Conservation (phyloP, 2,797 vertebrate species). For the Manis crassicaudata region DNA sequence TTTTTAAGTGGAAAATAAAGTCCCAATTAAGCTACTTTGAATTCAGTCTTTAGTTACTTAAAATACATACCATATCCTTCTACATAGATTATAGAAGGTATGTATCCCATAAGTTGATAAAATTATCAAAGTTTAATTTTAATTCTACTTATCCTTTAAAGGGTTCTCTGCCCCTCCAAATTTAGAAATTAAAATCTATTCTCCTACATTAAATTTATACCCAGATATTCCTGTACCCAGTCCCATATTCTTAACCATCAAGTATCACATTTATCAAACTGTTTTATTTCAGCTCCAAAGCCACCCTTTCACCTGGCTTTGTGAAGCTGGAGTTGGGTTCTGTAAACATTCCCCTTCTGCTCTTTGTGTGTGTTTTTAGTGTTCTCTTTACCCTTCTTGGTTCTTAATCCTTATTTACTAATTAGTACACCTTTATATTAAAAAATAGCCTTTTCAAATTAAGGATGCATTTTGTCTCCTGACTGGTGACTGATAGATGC, state of each 20-base stretch:
- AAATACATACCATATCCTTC: not conserved
- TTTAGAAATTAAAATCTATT: not conserved
- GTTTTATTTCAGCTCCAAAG: not conserved
- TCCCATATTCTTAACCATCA: not conserved
- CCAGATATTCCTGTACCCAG: not conserved
- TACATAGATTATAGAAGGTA: not conserved
- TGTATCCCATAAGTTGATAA: not conserved
- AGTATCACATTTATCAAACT: not conserved
- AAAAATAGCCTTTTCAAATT: not conserved
- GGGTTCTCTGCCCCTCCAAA: not conserved
- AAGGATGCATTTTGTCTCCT: not conserved
- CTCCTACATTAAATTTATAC: not conserved
- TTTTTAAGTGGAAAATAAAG: not conserved
- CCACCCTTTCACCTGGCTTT: not conserved
- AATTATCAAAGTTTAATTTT: not conserved
- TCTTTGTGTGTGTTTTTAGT: not conserved
- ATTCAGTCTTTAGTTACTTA: not conserved
- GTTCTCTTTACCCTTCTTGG: not conserved
- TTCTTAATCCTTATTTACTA: not conserved
- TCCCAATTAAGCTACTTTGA: not conserved
- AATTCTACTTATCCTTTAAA: not conserved
- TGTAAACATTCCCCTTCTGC: not conserved
- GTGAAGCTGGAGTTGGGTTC: not conserved
- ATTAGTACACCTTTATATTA: not conserved
- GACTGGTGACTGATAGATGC: not conserved